Evolutionary conservation across 2,888 invertebrate genomes (phyloP).

Genomic region (Ectemnius cavifrons): DNA sequence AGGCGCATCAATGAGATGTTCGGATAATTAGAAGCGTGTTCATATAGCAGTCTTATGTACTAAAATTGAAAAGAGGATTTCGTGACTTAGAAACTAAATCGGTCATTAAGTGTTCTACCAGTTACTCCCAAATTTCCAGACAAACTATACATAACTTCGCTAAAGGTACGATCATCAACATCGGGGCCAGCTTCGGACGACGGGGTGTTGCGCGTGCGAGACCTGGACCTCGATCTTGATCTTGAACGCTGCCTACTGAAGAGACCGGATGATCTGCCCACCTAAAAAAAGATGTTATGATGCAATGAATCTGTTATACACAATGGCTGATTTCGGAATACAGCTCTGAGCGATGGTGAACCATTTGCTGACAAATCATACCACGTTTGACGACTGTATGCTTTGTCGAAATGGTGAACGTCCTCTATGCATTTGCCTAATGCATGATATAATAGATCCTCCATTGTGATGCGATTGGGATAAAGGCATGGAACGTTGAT

Average conservation of each 20-base stretch:
- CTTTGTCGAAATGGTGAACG: conserved; percentile 71
- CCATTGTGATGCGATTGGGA: conserved; percentile 51
- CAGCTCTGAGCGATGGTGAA: no score
- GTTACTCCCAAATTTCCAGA: conserved; percentile 73
- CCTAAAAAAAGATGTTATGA: conserved; percentile 30
- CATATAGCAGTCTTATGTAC: conserved; percentile 50
- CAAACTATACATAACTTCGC: conserved; percentile 74
- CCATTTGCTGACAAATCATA: conserved; percentile 24
- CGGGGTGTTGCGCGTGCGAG: conserved; percentile 65
- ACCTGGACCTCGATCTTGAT: conserved; percentile 72
- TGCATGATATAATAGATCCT: conserved; percentile 41
- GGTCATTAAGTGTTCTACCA: conserved; percentile 74
- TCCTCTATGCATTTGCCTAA: conserved; percentile 68
- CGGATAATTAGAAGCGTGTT: no score
- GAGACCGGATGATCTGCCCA: conserved; percentile 53
- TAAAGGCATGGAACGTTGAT: conserved; percentile 63
- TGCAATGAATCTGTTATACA: no score
- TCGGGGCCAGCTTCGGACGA: conserved; percentile 58
- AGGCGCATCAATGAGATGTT: no score
- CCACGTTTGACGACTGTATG: conserved; percentile 65
- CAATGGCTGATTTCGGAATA: no score
- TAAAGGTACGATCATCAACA: conserved; percentile 72
- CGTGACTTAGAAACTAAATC: conserved; percentile 71
- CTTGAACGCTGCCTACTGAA: conserved; percentile 63
- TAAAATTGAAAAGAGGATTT: conserved; percentile 50